Evolutionary conservation across 2,888 invertebrate species (phyloP), one percentile per base, ranked within the genome.

Genomic region (Melanotus villosus): DNA sequence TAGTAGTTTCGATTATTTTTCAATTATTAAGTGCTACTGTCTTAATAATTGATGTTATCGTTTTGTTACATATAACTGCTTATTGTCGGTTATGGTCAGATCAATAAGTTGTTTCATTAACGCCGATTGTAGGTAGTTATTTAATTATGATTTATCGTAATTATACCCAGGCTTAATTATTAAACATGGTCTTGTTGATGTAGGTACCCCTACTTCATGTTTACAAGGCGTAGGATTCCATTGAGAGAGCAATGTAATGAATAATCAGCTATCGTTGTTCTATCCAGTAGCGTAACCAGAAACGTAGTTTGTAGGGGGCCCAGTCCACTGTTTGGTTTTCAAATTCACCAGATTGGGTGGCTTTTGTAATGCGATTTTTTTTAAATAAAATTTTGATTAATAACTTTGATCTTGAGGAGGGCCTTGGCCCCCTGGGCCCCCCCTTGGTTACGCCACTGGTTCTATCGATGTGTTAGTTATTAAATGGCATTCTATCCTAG

Each of bases 171-270:
- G 18, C 12, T 52, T 5, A 32, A 18, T 52, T 52, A 52, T 50
- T 32, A 52, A 52, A 9, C 52, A 9, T 32, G 3, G 52, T 30
- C 12, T 32, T 32, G 32, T 10, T 32, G 18, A 18, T 16, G 32
- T 26, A 52, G 34, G 32, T 52, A 19, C 19, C n/a, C n/a, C 16
- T 9, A 14, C n/a, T 52, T 16, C 32, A 52, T 32, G 26, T n/a
- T n/a, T 7, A 32, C 2, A 16, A 18, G 32, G 52, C 34, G 32
- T 52, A 14, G 52, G 52, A 7, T 52, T 16, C 32, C 52, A 34
- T 52, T 52, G 52, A 32, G 30, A 52, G 52, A n/a, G n/a, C n/a
- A 52, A 32, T 52, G 32, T n/a, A 52, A 32, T 52, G 32, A 52
- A 52, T 52, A 32, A 32, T 52, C 52, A 18, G 5, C n/a, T 32